phyloP scores from a whole-genome alignment of 2,888 invertebrate genomes.

The Cremastinae sp. region DNA sequence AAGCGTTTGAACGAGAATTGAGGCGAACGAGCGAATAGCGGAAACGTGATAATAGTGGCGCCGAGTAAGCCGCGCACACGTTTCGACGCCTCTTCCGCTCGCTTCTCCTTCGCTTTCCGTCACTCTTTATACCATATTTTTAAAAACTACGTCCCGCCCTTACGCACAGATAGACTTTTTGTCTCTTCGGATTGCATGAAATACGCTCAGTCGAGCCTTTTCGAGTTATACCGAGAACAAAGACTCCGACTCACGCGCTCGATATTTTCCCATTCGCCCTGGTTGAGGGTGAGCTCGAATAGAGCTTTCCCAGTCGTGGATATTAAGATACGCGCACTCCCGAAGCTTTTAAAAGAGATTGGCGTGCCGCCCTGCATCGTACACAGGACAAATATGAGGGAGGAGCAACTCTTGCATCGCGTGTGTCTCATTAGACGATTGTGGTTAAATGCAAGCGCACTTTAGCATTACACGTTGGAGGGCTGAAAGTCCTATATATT shows the following conservation, averaged over 20 bases:
- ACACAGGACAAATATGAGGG: no score
- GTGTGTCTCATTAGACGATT: constrained; percentile 48
- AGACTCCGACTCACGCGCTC: no score
- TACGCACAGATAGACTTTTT: neutral
- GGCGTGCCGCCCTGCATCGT: no score
- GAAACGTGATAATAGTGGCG: constrained; percentile 64
- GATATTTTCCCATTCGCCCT: no score
- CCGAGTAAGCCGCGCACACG: constrained; percentile 22
- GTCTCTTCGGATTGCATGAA: neutral
- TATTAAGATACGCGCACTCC: no score
- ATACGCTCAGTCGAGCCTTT: constrained; percentile 23
- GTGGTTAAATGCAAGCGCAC: constrained; percentile 28
- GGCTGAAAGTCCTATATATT: no score
- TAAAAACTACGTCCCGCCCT: constrained; percentile 1
- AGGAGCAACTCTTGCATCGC: constrained; percentile 23
- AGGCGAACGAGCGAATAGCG: constrained; percentile 62
- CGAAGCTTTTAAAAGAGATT: no score
- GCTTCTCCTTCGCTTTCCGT: constrained; percentile 22
- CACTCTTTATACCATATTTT: constrained; percentile 3
- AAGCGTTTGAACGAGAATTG: constrained; percentile 43
- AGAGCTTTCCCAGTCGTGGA: no score
- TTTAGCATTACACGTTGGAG: neutral
- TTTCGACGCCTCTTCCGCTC: constrained; percentile 48
- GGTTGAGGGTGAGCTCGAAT: no score
- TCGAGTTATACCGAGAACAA: neutral